These are phyloP conservation scores for Cerastis leucographa DNA, from an alignment of 2,888 invertebrate genomes.

Conservation along the genomic window DNA sequence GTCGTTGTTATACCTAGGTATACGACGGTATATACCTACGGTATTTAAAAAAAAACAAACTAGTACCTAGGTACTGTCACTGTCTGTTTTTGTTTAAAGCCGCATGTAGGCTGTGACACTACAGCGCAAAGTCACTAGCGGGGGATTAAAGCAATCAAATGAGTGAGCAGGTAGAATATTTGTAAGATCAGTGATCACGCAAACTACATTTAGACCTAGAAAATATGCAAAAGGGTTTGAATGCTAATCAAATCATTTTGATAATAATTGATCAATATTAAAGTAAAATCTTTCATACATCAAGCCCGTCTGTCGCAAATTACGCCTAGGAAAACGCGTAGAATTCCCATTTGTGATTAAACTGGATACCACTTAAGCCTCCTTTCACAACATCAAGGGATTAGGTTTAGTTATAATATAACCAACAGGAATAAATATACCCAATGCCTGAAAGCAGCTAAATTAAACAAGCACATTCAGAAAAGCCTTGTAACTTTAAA, in stretches of 20 bases:
- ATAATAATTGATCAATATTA: neutral
- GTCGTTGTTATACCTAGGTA: neutral
- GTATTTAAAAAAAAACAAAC: no score
- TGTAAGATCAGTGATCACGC: neutral
- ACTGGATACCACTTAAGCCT: neutral
- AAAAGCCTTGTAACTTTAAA: conserved; percentile 3
- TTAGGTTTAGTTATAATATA: neutral
- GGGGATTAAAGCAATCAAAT: conserved; percentile 11
- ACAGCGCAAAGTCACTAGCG: neutral
- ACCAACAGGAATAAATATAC: neutral
- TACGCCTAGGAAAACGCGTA: neutral
- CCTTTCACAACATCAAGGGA: no score
- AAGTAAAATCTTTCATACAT: neutral
- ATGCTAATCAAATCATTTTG: neutral
- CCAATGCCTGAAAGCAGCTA: neutral
- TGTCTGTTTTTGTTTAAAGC: neutral
- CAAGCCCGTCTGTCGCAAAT: neutral
- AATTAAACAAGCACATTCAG: neutral
- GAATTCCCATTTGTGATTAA: neutral
- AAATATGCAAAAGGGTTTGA: neutral
- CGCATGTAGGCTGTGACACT: neutral
- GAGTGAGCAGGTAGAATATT: neutral
- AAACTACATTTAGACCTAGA: no score
- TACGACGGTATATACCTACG: no score
- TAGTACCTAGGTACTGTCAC: neutral